Conservation (phyloP, 2,797 vertebrate genomes). For the Dendrocincla tyrannina region DNA sequence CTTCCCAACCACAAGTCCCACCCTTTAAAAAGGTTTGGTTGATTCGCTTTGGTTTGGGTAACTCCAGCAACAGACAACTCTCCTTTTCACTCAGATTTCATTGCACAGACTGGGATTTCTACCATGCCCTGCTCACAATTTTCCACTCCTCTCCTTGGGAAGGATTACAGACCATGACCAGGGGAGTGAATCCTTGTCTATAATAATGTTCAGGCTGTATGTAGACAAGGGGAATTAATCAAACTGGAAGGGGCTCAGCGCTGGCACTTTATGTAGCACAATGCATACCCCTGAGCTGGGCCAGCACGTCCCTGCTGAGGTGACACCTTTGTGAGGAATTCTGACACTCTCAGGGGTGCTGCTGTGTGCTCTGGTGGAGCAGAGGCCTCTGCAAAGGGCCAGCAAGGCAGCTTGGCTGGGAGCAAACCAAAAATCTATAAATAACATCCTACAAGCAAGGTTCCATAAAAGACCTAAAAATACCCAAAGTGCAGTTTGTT, state of each 20-base stretch:
- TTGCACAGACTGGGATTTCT: background rate
- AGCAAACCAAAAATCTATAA: conserved; percentile 9
- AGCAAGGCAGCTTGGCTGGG: conserved; percentile 6
- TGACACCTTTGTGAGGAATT: conserved; percentile 30
- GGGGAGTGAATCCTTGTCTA: background rate
- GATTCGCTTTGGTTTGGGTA: background rate
- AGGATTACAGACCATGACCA: background rate
- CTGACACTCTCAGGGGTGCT: conserved; percentile 29
- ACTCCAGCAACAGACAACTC: background rate
- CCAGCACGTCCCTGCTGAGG: conserved; percentile 20
- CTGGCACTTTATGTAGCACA: conserved; percentile 32
- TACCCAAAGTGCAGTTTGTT: background rate
- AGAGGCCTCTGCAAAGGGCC: conserved; percentile 19
- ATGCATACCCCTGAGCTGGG: conserved; percentile 22
- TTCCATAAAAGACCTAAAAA: conserved; percentile 22
- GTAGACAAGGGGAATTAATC: background rate
- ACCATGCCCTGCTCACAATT: background rate
- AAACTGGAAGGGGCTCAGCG: conserved; percentile 30
- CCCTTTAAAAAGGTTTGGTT: background rate
- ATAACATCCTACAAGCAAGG: conserved; percentile 29
- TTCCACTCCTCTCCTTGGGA: background rate
- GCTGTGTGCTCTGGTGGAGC: background rate
- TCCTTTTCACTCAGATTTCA: background rate
- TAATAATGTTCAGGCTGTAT: background rate
- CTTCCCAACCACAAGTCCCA: background rate